Evolutionary conservation across 2,113 vertebrate genomes (phyloP), one percentile per base, ranked within the genome.

Genomic region (Salvelinus sp.): DNA sequence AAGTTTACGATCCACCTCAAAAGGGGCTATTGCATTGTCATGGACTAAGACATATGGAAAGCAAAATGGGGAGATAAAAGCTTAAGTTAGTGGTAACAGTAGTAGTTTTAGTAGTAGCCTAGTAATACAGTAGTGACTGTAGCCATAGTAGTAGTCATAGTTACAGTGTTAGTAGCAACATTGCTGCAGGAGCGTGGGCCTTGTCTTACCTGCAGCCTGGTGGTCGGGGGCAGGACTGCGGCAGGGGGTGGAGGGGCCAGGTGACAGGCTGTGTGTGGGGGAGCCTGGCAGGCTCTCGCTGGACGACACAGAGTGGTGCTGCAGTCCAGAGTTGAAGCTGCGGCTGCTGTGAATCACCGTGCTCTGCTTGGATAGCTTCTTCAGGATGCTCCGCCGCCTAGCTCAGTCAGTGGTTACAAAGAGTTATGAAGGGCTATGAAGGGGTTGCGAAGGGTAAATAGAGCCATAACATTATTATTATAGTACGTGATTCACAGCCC

Each of bases 281-380:
- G 98, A 98, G 27, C 97, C 98, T 0, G 97, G 96, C n/a, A 97
- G 94, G 90, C 97, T 99, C 90, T 99, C 98, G 0, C 96, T 96
- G 76, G 97, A 98, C 0, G 97, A 99, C 77, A 98, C 93, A 0
- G 97, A 98, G 88, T 98, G 97, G 66, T 99, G 97, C 71, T 99
- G 97, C 70, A 99, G 96, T 1, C 96, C 96, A 0, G 98, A 98
- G 3, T 96, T 97, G 90, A 97, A 97, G 88, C 97, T 98, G 65
- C 95, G 96, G 86, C 97, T 98, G 86, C 95, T 95, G 86, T 97
- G 97, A 75, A 99, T 93, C 38, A 95, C 95, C 0, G 95, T 93
- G 0, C 94, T 90, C 86, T 97, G 97, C 91, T 96, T 97, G 30
- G 97, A 97, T 80, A 98, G 94, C 91, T 97, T 99, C 91, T 96